A percentile compares a stretch with the other conserved stretches of the same genome.
These are phyloP conservation scores for Sphaerodactylus townsendi DNA, from an alignment of 2,113 vertebrate species.

Conservation along the genomic window DNA sequence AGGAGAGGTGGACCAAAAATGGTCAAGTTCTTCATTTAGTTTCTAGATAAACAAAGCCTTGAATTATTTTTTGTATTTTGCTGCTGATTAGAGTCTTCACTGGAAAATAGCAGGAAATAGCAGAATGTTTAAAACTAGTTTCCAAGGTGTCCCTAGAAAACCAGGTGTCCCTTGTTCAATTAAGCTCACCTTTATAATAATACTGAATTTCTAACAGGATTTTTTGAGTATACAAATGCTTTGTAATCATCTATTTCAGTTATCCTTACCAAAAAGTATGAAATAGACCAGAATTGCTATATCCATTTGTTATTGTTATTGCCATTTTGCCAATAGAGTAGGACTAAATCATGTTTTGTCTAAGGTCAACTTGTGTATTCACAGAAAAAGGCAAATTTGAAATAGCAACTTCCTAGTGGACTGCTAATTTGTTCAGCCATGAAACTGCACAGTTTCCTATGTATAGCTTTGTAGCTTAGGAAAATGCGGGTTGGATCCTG, in stretches of 20 bases:
- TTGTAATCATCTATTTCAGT: neutral
- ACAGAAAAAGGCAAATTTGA: neutral
- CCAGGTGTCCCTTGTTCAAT: neutral
- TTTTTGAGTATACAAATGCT: neutral
- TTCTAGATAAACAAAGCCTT: conserved; percentile 6
- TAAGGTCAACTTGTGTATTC: neutral
- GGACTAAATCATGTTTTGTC: too few relatives aligned
- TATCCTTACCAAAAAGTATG: neutral
- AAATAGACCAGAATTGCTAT: too few relatives aligned
- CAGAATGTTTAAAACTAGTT: neutral
- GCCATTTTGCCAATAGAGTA: too few relatives aligned
- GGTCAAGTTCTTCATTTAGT: neutral
- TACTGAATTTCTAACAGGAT: neutral
- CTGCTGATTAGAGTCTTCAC: neutral
- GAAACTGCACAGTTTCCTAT: neutral
- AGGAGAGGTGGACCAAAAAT: neutral
- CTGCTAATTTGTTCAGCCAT: neutral
- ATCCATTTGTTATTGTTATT: too few relatives aligned
- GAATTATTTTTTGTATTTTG: neutral
- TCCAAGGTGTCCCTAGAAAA: neutral
- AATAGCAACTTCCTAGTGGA: neutral
- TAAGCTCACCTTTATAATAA: neutral
- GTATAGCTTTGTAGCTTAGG: neutral
- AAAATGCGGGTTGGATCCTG: too few relatives aligned
- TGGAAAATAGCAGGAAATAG: neutral